Evolutionary conservation across 2,113 vertebrate species (phyloP).

Genomic region (Glareola pratincola): DNA sequence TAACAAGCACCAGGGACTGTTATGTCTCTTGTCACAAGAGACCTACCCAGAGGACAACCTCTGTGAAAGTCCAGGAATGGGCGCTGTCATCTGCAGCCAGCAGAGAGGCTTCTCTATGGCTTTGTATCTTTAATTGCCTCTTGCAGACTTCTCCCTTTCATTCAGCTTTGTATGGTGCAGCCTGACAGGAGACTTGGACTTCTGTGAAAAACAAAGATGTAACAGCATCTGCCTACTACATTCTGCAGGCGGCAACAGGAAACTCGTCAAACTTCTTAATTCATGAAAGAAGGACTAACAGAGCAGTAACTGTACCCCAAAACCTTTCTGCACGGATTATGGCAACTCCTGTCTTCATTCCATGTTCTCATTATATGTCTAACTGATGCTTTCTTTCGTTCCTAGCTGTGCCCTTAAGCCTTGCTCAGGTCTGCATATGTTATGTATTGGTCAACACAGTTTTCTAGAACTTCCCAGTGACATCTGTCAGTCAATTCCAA

Average conservation of each 20-base stretch:
- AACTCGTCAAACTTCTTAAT: background rate
- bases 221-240: background rate
- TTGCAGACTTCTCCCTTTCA: background rate
- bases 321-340: background rate
- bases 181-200: background rate
- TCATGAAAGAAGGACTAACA: background rate
- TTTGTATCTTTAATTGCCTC: background rate
- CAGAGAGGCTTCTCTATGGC: background rate
- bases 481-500: background rate
- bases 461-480: background rate
- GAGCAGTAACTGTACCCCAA: background rate
- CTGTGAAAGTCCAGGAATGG: background rate
- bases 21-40: background rate
- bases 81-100: background rate
- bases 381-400: background rate
- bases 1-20: accelerated
- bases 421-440: background rate
- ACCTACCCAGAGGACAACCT: background rate
- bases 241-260: background rate
- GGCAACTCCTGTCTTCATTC: background rate
- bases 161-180: background rate
- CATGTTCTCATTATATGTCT: background rate
- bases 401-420: background rate
- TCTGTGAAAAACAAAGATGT: background rate
- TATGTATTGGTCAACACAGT: background rate